Evolutionary conservation across 2,113 vertebrate genomes (phyloP).

Genomic region (Mirounga angustirostris): DNA sequence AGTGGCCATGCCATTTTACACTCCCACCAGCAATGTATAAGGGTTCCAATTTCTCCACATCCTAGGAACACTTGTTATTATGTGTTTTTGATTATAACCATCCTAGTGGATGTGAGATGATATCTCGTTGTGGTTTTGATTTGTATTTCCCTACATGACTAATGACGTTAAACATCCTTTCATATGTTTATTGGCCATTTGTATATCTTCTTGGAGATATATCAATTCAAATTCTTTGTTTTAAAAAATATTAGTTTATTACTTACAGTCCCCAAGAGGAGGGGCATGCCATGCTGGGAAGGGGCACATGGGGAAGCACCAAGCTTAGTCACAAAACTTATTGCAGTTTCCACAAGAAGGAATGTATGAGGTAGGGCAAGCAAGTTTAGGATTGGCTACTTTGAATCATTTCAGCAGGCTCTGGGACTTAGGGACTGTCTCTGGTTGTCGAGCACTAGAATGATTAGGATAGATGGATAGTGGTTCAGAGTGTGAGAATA

Average conservation of each 20-base stretch:
- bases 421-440: not conserved
- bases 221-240: constrained; percentile 3
- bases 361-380: not conserved
- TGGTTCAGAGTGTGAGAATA: not conserved
- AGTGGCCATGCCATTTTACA: not conserved
- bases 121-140: constrained; percentile 1
- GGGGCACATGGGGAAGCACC: not conserved
- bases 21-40: not conserved
- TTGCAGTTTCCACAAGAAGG: not conserved
- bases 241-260: not conserved
- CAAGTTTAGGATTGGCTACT: not conserved
- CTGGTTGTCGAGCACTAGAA: not conserved
- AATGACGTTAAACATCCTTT: not conserved
- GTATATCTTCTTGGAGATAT: not conserved
- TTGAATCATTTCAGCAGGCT: not conserved
- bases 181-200: not conserved
- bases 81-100: not conserved
- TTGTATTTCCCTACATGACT: constrained; percentile 2
- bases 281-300: not conserved
- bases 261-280: not conserved
- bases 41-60: not conserved
- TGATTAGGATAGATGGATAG: not conserved
- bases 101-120: not conserved
- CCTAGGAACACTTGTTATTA: not conserved
- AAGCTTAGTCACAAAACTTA: not conserved